Evolutionary conservation across 2,113 vertebrate genomes (phyloP), one percentile per base, ranked within the genome.

Genomic region (Chrysochloris asiatica): DNA sequence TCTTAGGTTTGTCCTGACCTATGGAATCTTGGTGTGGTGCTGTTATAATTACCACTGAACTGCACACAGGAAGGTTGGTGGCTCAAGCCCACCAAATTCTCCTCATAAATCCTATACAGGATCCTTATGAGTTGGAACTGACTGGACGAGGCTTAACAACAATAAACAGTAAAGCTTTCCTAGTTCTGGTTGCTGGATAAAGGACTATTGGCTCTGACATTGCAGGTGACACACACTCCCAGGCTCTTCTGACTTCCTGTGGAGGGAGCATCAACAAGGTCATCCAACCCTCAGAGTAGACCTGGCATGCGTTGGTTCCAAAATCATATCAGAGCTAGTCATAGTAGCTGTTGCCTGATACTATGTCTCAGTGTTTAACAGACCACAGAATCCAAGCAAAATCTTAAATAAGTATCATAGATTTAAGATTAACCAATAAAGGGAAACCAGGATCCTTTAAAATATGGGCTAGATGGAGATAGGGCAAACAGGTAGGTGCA

Each of bases 291-390:
- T 50, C 71, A 21, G n/a, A 43, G 54, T 26, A 71, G 5, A 19
- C 65, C 11, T 52, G 38, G 41, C 72, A 19, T 5, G 28, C 10
- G 26, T 26, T n/a, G 24, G n/a, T n/a, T n/a, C n/a, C n/a, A n/a
- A n/a, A n/a, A 33, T 80, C 33, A 3, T 5, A 8, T 22, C 43
- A n/a, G 61, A 89, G 26, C 26, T 2, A 0, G 41, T 52, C 6
- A 26, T 22, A 63, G 48, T n/a, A 83, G 79, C 30, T 59, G n/a
- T 67, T 79, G 41, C 21, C 89, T 82, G 21, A 6, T 45, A 78
- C 9, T n/a, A 33, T 81, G 91, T 82, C 54, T 92, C 84, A 82
- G 1, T 69, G 80, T 47, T 81, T 38, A 79, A 54, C 26, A 90
- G 75, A 82, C 67, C 38, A 30, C 6, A 43, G 36, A 90, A 59